Evolutionary conservation across 2,113 vertebrate species (phyloP).

Genomic region (Tinamus guttatus): DNA sequence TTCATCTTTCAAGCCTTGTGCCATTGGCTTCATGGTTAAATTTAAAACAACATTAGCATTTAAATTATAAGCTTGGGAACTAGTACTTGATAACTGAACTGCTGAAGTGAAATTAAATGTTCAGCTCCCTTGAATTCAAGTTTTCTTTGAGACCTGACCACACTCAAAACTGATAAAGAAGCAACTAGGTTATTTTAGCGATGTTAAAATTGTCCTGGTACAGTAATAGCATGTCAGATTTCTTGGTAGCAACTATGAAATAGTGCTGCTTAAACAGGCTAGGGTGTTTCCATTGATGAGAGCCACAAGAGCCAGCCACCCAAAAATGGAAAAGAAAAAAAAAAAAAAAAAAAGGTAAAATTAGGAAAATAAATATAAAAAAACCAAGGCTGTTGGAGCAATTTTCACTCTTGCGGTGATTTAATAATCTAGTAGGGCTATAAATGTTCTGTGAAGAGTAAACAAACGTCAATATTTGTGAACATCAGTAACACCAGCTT

Average conservation of each 20-base stretch:
- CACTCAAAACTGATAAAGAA: neutral
- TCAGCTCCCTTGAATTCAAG: neutral
- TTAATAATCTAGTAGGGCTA: neutral
- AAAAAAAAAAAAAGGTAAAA: neutral
- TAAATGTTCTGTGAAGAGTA: neutral
- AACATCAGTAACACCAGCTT: neutral
- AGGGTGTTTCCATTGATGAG: neutral
- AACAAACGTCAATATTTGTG: neutral
- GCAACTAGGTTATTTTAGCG: neutral
- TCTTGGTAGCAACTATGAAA: neutral
- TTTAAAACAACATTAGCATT: neutral
- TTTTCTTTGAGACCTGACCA: neutral
- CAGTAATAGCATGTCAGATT: neutral
- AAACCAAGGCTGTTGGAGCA: neutral
- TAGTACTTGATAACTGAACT: neutral
- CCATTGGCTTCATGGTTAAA: neutral
- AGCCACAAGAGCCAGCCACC: neutral
- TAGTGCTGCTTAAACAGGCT: neutral
- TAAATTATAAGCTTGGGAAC: neutral
- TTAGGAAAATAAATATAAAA: neutral
- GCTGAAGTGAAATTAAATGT: neutral
- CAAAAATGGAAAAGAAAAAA: neutral
- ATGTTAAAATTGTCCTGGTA: neutral
- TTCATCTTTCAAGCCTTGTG: neutral
- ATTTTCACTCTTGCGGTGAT: neutral